Evolutionary conservation across 2,797 vertebrate species (phyloP).

Genomic region (Sardinella longiceps): DNA sequence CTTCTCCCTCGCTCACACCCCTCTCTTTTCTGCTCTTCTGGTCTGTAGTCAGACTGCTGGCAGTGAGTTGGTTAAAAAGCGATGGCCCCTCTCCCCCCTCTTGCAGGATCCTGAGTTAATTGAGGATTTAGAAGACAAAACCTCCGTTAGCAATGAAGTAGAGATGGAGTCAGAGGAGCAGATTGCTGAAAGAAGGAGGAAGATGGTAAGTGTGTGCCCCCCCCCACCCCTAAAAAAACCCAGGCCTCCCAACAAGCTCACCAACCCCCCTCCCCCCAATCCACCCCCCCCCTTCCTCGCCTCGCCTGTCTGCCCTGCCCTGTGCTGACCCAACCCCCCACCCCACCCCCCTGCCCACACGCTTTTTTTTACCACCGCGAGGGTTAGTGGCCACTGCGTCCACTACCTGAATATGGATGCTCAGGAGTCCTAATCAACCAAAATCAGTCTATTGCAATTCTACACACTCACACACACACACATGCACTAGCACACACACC

Average conservation of each 20-base stretch:
- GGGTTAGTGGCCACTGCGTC: slow-evolving; percentile 46
- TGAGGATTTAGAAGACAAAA: slow-evolving; percentile 99
- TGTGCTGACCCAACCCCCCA: neutral
- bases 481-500: no score
- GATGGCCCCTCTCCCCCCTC: slow-evolving; percentile 71
- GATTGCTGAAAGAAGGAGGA: slow-evolving; percentile 98
- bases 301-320: neutral
- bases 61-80: slow-evolving; percentile 71
- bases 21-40: slow-evolving; percentile 54
- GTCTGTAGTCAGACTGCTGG: slow-evolving; percentile 78
- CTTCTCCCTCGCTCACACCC: slow-evolving; percentile 52
- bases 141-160: slow-evolving; percentile 99
- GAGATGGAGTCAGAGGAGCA: slow-evolving; percentile 99
- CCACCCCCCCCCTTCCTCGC: neutral
- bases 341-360: no score
- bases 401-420: neutral
- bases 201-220: slow-evolving; percentile 91
- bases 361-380: slow-evolving; percentile 44
- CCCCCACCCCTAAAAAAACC: neutral
- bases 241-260: neutral
- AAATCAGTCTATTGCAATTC: no score
- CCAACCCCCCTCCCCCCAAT: no score
- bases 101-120: slow-evolving; percentile 99
- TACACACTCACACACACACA: neutral
- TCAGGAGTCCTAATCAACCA: neutral